A percentile compares a stretch with the other conserved stretches of the same genome.
Conservation (phyloP, 2,797 vertebrate species). For the Rousettus madagascariensis region DNA sequence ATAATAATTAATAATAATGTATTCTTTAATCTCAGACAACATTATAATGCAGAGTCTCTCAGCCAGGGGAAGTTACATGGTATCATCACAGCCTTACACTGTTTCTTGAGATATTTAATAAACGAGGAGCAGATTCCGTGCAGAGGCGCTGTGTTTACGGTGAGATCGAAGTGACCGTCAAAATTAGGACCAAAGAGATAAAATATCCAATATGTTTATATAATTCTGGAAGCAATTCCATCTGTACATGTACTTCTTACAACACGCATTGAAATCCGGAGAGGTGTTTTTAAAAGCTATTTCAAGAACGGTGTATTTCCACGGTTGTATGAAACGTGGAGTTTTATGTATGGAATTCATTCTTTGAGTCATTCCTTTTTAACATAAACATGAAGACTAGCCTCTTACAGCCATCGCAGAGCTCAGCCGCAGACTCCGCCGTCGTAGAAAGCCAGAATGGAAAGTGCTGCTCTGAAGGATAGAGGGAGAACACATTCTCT, state of each 20-base stretch:
- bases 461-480: neutral
- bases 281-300: neutral
- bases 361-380: neutral
- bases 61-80: neutral
- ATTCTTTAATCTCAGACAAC: neutral
- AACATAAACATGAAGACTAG: neutral
- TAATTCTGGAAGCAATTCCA: neutral
- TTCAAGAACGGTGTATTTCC: neutral
- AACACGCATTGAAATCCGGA: fast-evolving
- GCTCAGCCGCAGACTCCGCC: fast-evolving
- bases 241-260: neutral
- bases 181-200: neutral
- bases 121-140: neutral
- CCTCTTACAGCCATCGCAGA: fast-evolving
- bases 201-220: neutral
- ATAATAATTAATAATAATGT: neutral
- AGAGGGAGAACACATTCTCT: neutral
- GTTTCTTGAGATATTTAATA: neutral
- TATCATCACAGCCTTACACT: fast-evolving
- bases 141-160: fast-evolving
- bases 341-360: neutral
- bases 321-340: neutral
- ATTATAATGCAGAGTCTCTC: neutral
- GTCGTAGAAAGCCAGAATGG: fast-evolving
- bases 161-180: neutral